Conservation (phyloP, 64 coral and sea anemone genomes). For the Stichodactyla helianthus region DNA sequence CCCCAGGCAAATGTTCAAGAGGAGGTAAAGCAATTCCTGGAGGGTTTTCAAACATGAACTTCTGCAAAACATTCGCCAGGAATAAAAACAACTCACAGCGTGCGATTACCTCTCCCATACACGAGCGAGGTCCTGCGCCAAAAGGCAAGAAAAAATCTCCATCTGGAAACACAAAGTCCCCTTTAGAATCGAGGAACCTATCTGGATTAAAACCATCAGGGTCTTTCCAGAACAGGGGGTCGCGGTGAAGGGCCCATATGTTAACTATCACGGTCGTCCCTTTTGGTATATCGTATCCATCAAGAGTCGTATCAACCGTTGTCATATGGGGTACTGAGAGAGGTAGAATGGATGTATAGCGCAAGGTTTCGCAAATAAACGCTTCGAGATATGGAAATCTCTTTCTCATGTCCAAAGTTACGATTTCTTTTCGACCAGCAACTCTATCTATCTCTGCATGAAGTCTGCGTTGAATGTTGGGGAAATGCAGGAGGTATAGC, state of each 20-base stretch:
- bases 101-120: slow-evolving; percentile 49
- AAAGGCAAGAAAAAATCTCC: slow-evolving; percentile 32
- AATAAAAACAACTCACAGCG: slow-evolving; percentile 38
- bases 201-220: slow-evolving; percentile 36
- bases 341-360: slow-evolving; percentile 20
- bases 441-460: slow-evolving; percentile 8
- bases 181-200: slow-evolving; percentile 47
- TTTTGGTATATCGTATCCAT: slow-evolving; percentile 40
- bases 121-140: slow-evolving; percentile 37
- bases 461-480: slow-evolving; percentile 13
- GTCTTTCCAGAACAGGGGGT: slow-evolving; percentile 42
- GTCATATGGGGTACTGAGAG: slow-evolving; percentile 35
- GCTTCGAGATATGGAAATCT: slow-evolving; percentile 10
- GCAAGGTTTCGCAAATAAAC: slow-evolving; percentile 17
- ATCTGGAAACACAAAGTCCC: slow-evolving; percentile 25
- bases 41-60: slow-evolving; percentile 43
- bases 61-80: slow-evolving; percentile 36
- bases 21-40: slow-evolving; percentile 4
- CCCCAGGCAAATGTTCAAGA: not conserved
- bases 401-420: not conserved
- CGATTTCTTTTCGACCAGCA: not conserved
- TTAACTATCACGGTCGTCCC: slow-evolving; percentile 46
- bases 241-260: slow-evolving; percentile 48
- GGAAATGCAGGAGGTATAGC: slow-evolving; percentile 32
- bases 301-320: slow-evolving; percentile 10